Base-by-base conservation (phyloP, 2,797 vertebrate species). In the Hirundo rustica region DNA sequence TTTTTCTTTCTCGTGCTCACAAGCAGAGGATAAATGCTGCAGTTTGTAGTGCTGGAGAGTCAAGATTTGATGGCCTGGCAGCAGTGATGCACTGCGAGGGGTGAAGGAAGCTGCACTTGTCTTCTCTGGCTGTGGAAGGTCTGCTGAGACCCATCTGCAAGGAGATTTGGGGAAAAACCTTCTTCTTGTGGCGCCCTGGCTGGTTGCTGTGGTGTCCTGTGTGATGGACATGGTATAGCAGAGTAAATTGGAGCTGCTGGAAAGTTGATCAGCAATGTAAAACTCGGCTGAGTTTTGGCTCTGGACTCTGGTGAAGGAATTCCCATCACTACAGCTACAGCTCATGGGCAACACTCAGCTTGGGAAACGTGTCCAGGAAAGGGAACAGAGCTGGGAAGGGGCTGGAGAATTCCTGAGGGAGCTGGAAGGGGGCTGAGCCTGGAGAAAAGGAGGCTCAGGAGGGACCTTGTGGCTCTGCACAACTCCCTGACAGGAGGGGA, bases 351-450 rank as follows among this genome's bases (percentile, higher is more conserved):
- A 64, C 32, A 14, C 34, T 55, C 2, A 3, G 38, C 3, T 2
- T 2, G 1, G 55, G 67, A 51, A 16, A 6, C 0, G 0, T 65
- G 44, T 20, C 17, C 58, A 57, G 66, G 7, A 36, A 22, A 13
- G 50, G 26, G 57, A 48, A 7, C 0, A 0, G 73, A 30, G 40
- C 55, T 53, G 54, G 83, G 8, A 36, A 53, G 27, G 53, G 29
- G 4, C 48, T 54, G 73, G 30, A 48, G 34, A 32, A 13, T 61
- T 61, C 17, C 57, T 62, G 65, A 70, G 73, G 34, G 48, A 34
- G 65, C 68, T 83, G 68, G 17, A 7, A 77, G 77, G 42, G 48
- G 27, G 78, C 82, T 75, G 18, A 75, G 45, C 18, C 62, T 75
- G 64, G 64, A 68, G 64, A 0, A 40, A 10, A 76, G 72, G 83